Evolutionary conservation across 2,888 invertebrate genomes (phyloP).

Genomic region (Drepana falcataria): DNA sequence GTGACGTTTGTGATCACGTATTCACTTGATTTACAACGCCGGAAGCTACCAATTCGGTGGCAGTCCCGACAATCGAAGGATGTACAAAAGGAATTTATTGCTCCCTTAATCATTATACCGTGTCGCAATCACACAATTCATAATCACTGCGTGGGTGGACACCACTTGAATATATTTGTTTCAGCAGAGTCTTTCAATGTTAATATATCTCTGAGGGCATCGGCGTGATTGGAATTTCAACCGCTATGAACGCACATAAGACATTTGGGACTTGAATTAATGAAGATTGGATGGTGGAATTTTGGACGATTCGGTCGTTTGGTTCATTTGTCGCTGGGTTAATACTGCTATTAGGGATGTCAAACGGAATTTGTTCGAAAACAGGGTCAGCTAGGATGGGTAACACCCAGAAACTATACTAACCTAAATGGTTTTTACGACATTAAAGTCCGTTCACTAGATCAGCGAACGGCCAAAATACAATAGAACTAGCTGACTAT

Average conservation of each 20-base stretch:
- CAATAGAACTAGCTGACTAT: not conserved
- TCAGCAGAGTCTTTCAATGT: slow-evolving; percentile 49
- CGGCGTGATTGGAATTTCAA: slow-evolving; percentile 35
- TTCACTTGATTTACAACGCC: slow-evolving; percentile 33
- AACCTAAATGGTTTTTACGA: no score
- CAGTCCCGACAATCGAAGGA: slow-evolving; percentile 63
- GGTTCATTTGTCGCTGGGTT: not conserved
- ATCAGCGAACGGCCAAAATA: not conserved
- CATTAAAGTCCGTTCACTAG: not conserved
- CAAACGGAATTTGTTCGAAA: not conserved
- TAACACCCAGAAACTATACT: not conserved
- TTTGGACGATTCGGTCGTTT: not conserved
- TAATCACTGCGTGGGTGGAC: slow-evolving; percentile 57
- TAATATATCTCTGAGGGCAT: slow-evolving; percentile 33
- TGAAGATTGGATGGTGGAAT: slow-evolving; percentile 9
- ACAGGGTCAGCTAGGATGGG: not conserved
- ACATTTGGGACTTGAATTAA: slow-evolving; percentile 12
- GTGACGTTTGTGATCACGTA: slow-evolving; percentile 15
- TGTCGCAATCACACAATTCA: slow-evolving; percentile 37
- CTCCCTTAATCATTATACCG: slow-evolving; percentile 28
- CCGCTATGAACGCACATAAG: slow-evolving; percentile 14
- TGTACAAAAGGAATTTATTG: slow-evolving; percentile 61
- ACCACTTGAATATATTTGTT: slow-evolving; percentile 58
- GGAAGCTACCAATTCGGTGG: slow-evolving; percentile 54
- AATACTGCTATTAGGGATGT: not conserved